Conservation (phyloP, 2,888 invertebrate species). For the Andrena trimmerana region DNA sequence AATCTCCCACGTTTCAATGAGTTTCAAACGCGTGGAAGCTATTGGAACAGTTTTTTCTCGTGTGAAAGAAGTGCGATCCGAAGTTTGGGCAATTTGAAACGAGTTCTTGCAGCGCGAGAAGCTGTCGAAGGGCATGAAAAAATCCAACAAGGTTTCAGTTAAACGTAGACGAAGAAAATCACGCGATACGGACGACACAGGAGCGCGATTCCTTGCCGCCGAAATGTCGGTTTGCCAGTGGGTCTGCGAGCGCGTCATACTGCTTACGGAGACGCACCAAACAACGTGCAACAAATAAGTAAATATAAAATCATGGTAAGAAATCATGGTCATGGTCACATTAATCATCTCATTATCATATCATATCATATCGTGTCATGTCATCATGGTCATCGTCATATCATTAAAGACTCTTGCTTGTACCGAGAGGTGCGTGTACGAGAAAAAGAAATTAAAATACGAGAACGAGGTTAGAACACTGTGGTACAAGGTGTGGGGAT, state of each 20-base stretch:
- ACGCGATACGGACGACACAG: no score
- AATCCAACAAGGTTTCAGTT: neutral
- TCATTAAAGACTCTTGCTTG: constrained; percentile 74
- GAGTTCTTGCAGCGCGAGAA: neutral
- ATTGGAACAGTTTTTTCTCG: neutral
- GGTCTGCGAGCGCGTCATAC: constrained; percentile 79
- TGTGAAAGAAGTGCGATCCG: neutral
- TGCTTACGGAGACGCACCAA: constrained; percentile 84
- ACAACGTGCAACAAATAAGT: constrained; percentile 84
- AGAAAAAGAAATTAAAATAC: constrained; percentile 54
- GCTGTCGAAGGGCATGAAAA: neutral
- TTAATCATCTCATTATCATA: constrained; percentile 82
- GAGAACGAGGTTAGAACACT: constrained; percentile 24
- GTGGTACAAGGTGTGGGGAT: neutral
- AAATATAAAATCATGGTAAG: constrained; percentile 83
- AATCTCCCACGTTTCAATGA: neutral
- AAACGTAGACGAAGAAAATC: neutral
- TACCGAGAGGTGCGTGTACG: constrained; percentile 72
- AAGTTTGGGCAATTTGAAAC: neutral
- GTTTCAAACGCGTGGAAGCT: neutral
- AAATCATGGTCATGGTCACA: constrained; percentile 82
- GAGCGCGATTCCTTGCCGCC: constrained; percentile 6
- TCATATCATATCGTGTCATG: constrained; percentile 80
- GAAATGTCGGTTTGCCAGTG: constrained; percentile 74
- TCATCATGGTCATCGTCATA: constrained; percentile 78